phyloP scores from a whole-genome alignment of 2,797 vertebrate species.

The Schizopygopsis malacanthus region DNA sequence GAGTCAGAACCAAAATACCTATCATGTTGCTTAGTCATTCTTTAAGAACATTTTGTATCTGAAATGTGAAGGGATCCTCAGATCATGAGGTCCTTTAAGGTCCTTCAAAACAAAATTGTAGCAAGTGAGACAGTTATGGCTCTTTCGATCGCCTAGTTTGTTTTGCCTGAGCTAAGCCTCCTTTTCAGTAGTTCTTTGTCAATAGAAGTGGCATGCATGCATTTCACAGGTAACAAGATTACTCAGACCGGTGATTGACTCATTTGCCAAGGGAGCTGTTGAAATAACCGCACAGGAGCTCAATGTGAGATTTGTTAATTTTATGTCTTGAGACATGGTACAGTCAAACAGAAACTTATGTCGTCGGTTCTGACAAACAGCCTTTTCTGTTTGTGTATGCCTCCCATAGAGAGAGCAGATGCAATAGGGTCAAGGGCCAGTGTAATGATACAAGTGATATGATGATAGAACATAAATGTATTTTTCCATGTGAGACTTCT shows the following conservation, averaged over 20 bases:
- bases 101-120: slow-evolving; percentile 21
- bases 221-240: slow-evolving; percentile 97
- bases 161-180: slow-evolving; percentile 57
- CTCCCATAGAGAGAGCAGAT: slow-evolving; percentile 85
- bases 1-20: slow-evolving; percentile 19
- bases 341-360: slow-evolving; percentile 79
- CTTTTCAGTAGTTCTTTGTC: slow-evolving; percentile 87
- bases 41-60: background rate
- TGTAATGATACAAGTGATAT: slow-evolving; percentile 69
- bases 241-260: slow-evolving; percentile 94
- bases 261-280: slow-evolving; percentile 87
- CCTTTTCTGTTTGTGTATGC: slow-evolving; percentile 84
- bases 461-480: background rate
- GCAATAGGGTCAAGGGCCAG: slow-evolving; percentile 90
- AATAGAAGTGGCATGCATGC: slow-evolving; percentile 92
- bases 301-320: slow-evolving; percentile 84
- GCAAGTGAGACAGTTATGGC: slow-evolving; percentile 22
- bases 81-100: slow-evolving; percentile 10
- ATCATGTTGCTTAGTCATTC: slow-evolving; percentile 2
- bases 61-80: background rate
- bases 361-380: slow-evolving; percentile 87
- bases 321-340: slow-evolving; percentile 92
- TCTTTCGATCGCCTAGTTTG: slow-evolving; percentile 38
- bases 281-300: slow-evolving; percentile 87
- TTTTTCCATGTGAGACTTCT: slow-evolving; percentile 38